phyloP scores from a whole-genome alignment of 2,797 vertebrate species.

The Harpagifer antarcticus region DNA sequence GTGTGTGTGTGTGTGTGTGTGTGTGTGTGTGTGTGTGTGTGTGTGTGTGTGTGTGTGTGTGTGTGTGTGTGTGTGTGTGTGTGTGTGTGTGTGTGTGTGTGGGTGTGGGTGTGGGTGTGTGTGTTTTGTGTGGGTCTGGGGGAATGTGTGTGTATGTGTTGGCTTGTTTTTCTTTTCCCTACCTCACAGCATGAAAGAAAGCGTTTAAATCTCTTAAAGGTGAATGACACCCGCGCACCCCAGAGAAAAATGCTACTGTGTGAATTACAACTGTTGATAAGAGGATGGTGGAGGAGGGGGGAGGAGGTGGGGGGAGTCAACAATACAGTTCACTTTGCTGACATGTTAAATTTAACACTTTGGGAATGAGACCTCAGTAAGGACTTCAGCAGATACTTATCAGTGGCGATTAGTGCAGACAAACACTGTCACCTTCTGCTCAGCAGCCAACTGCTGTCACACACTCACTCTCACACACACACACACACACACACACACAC shows the following conservation, averaged over 20 bases:
- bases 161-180: conserved; percentile 30
- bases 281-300: background rate
- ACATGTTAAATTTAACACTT: conserved; percentile 82
- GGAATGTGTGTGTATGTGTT: conserved; percentile 3
- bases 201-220: conserved; percentile 59
- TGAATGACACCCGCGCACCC: conserved; percentile 66
- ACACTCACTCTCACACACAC: conserved; percentile 15
- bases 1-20: too few species aligned
- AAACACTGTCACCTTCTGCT: conserved; percentile 74
- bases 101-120: background rate
- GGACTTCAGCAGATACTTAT: conserved; percentile 85
- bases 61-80: too few species aligned
- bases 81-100: too few species aligned
- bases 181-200: conserved; percentile 61
- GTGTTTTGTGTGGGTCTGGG: too few species aligned
- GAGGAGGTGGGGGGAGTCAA: conserved; percentile 47
- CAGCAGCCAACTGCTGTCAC: conserved; percentile 44
- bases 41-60: too few species aligned
- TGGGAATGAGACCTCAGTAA: conserved; percentile 63
- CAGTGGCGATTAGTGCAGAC: conserved; percentile 76
- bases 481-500: conserved; percentile 21
- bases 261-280: conserved; percentile 68
- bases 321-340: conserved; percentile 77
- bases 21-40: too few species aligned
- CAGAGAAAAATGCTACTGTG: conserved; percentile 77